Conservation (phyloP, 2,113 vertebrate species). For the Petromus typicus region DNA sequence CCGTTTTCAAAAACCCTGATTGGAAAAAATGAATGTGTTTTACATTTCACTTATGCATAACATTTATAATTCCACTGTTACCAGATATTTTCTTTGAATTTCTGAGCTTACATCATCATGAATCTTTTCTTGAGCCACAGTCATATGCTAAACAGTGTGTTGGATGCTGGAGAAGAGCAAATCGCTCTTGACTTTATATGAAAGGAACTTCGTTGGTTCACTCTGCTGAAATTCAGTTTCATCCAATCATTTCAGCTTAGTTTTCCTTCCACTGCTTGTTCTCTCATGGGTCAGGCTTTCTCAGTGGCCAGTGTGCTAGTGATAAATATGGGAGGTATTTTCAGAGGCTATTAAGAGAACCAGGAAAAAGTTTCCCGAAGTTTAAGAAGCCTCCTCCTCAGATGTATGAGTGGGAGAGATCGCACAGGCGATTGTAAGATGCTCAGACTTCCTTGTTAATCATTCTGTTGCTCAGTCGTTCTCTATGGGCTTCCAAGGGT, state of each 20-base stretch:
- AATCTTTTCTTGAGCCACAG: constrained; percentile 8
- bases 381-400: not conserved
- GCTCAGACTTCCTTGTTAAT: not conserved
- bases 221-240: not conserved
- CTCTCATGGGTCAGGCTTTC: not conserved
- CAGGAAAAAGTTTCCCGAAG: not conserved
- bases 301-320: not conserved
- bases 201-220: not conserved
- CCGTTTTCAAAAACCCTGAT: not conserved
- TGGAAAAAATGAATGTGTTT: constrained; percentile 29
- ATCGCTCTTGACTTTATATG: not conserved
- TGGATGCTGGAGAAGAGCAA: not conserved
- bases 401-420: not conserved
- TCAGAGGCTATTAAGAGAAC: not conserved
- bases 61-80: not conserved
- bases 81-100: not conserved
- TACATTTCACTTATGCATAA: constrained; percentile 12
- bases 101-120: not conserved
- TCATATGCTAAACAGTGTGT: not conserved
- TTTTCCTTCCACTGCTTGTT: not conserved
- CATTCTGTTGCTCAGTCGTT: not conserved
- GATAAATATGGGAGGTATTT: not conserved
- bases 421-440: not conserved
- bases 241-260: not conserved
- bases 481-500: not conserved